A percentile compares a stretch with the other conserved stretches of the same genome.
These are phyloP conservation scores for Heliconius hewitsoni DNA, from an alignment of 1,140 invertebrate species.

Conservation along the genomic window DNA sequence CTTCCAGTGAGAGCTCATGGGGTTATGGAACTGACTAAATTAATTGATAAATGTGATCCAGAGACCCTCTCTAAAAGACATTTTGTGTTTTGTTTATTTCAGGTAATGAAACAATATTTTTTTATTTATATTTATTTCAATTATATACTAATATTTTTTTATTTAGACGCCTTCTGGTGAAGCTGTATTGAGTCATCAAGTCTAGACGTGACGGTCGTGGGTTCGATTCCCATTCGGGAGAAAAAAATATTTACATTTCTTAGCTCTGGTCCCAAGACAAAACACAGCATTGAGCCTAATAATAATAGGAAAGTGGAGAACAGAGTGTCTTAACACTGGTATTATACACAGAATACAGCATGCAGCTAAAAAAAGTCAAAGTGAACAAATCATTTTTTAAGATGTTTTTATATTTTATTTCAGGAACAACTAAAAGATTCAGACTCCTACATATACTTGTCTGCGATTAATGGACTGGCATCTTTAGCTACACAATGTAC, in stretches of 20 bases:
- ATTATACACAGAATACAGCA: no score
- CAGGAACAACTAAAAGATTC: conserved; percentile 88
- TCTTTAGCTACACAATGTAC: conserved; percentile 84
- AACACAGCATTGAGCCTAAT: no score
- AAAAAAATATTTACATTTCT: no score
- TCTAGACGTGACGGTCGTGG: no score
- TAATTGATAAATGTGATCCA: conserved; percentile 86
- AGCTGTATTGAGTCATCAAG: no score
- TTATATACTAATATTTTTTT: no score
- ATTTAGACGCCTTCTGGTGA: no score
- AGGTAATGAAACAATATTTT: conserved; percentile 71
- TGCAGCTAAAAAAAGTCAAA: no score
- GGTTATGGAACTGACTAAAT: conserved; percentile 86
- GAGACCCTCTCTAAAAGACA: conserved; percentile 85
- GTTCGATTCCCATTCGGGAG: no score
- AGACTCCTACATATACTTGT: conserved; percentile 93
- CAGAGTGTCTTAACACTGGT: no score
- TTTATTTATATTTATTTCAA: not conserved
- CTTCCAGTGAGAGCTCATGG: conserved; percentile 92
- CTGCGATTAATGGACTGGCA: conserved; percentile 89
- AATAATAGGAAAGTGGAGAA: no score
- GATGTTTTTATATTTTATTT: conserved; percentile 47
- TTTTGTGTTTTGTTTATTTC: conserved; percentile 86
- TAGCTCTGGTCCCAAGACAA: no score
- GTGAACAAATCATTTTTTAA: not conserved